These are phyloP conservation scores for Chamaedrilus cognettii DNA, from an alignment of 2,888 invertebrate genomes.

Conservation along the genomic window DNA sequence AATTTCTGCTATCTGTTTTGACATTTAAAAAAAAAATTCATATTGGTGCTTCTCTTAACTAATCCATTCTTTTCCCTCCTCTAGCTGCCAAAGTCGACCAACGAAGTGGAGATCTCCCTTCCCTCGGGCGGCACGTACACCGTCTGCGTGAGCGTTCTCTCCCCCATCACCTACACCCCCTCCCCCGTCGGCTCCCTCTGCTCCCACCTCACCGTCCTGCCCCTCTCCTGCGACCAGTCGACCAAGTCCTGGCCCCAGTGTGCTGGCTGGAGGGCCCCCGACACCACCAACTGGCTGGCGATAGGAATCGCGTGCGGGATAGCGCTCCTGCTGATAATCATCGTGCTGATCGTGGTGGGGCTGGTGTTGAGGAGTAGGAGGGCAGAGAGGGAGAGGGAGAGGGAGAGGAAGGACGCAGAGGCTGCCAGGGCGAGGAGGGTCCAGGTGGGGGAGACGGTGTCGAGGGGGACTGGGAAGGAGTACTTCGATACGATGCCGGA, in stretches of 20 bases:
- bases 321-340: neutral
- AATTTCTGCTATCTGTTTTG: too few species aligned
- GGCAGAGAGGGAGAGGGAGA: neutral
- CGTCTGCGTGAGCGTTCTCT: neutral
- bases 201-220: neutral
- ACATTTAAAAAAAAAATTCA: too few species aligned
- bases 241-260: neutral
- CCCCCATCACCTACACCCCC: neutral
- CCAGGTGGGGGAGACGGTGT: neutral
- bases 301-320: neutral
- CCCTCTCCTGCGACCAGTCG: neutral
- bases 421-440: neutral
- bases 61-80: too few species aligned
- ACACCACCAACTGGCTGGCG: neutral
- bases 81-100: too few species aligned
- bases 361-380: neutral
- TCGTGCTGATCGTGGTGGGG: neutral
- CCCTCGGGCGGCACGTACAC: neutral
- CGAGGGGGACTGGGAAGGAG: conserved; percentile 1
- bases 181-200: neutral
- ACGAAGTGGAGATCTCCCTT: neutral
- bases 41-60: too few species aligned
- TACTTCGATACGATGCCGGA: neutral
- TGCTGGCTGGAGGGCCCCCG: neutral
- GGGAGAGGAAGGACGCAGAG: neutral